phyloP scores from a whole-genome alignment of 2,797 vertebrate genomes.

The Rhadinocentrus ornatus region DNA sequence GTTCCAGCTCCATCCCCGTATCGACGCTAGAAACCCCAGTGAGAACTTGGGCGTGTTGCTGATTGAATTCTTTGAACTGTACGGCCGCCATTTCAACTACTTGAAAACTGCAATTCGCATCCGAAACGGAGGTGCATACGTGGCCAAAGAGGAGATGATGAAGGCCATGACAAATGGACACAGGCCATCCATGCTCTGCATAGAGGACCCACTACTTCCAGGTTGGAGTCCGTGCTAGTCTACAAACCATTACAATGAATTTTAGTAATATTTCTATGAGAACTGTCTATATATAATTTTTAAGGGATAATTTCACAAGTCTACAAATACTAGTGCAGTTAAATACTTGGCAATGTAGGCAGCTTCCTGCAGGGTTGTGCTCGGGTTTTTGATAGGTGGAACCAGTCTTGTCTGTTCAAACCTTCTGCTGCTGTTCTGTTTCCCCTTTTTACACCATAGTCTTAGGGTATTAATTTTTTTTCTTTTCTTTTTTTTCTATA shows the following conservation, averaged over 20 bases:
- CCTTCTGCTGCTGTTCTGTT: no score
- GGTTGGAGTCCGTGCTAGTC: constrained; percentile 73
- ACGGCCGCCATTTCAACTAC: constrained; percentile 99
- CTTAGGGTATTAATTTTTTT: no score
- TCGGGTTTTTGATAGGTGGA: no score
- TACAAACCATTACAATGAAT: no score
- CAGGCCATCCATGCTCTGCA: constrained; percentile 96
- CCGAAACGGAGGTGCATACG: constrained; percentile 94
- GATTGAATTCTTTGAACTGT: constrained; percentile 98
- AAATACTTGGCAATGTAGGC: no score
- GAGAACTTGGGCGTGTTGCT: constrained; percentile 96
- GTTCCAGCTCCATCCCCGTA: constrained; percentile 92
- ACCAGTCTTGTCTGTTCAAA: no score
- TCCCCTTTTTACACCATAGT: no score
- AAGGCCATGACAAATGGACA: constrained; percentile 95
- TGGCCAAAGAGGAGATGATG: constrained; percentile 98
- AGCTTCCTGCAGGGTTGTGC: no score
- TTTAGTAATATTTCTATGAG: background rate
- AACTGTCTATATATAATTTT: background rate
- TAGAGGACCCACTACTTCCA: constrained; percentile 95
- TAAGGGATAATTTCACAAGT: no score
- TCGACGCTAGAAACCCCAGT: constrained; percentile 91
- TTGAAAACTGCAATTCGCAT: constrained; percentile 97
- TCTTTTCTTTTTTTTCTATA: constrained; percentile 48
- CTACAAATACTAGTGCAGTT: no score